Evolutionary conservation across 2,797 vertebrate genomes (phyloP).

Genomic region (Mormyrus hasselquistii): DNA sequence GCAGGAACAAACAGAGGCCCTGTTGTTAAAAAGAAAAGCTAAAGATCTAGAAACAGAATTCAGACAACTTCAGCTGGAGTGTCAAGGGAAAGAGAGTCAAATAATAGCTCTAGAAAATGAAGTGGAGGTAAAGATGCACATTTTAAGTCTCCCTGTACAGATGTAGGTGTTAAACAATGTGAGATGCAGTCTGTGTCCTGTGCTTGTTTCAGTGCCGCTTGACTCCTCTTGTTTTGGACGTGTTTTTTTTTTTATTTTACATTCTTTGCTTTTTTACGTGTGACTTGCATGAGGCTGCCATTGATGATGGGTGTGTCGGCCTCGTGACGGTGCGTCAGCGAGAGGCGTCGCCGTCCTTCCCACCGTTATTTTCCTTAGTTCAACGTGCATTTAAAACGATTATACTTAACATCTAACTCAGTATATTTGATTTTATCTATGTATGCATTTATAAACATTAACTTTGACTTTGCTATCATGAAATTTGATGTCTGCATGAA

Average conservation of each 20-base stretch:
- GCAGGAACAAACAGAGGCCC: conserved; percentile 71
- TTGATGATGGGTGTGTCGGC: neutral
- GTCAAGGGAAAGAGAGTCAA: conserved; percentile 68
- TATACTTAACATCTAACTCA: neutral
- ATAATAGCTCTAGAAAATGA: conserved; percentile 70
- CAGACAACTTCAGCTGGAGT: conserved; percentile 74
- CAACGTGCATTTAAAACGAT: neutral
- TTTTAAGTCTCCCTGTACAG: conserved; percentile 36
- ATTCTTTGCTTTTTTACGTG: conserved; percentile 24
- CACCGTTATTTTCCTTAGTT: neutral
- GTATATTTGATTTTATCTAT: neutral
- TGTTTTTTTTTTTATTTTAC: conserved; percentile 35
- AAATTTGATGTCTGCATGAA: neutral
- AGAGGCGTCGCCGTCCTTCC: neutral
- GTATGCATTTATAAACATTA: neutral
- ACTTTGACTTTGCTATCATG: neutral
- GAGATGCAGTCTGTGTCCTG: conserved; percentile 43
- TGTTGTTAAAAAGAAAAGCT: conserved; percentile 73
- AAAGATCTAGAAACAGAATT: conserved; percentile 76
- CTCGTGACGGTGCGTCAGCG: neutral
- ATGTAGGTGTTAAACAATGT: conserved; percentile 8
- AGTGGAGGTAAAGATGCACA: conserved; percentile 65
- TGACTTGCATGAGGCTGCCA: conserved; percentile 20
- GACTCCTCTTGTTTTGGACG: conserved; percentile 24
- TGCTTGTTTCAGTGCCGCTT: conserved; percentile 37